Base-by-base conservation (phyloP, 2,888 invertebrate species). In the Dusona sp. region DNA sequence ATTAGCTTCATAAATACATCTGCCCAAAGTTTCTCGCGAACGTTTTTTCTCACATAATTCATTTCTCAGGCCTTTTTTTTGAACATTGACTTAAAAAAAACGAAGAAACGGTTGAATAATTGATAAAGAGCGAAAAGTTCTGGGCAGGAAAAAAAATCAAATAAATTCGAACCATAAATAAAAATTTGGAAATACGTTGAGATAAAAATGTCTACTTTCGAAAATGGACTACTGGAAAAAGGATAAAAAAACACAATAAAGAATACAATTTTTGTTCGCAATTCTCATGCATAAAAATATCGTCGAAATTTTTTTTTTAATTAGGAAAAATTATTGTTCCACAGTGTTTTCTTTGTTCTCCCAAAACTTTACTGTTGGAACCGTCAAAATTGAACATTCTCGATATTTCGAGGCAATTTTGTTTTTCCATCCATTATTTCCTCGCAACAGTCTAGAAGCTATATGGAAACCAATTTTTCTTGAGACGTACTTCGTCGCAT, bases 1-100 rank as follows among this genome's bases (percentile, higher is more conserved):
- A 61, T 29, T 61, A 3, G 61, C 29, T 61, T 61, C 61, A 7
- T 61, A 61, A 61, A 61, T 61, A 61, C 61, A 22, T 29, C 29
- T 29, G 61, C 61, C 29, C 61, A 29, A 16, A 61, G 61, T 61
- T 61, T 61, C 61, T 61, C 61, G 61, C 61, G 0, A 29, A 16
- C 16, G 29, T 61, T 61, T 61, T n/a, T 61, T 61, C 29, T 29
- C 61, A 61, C 61, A 7, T 16, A 29, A 29, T 29, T 61, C 61
- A 29, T 29, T 61, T 16, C 29, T 29, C 29, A 61, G 16, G 61
- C 29, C 61, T 16, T 61, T 61, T 29, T 42, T 22, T 61, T 61
- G 16, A 16, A 29, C 6, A 29, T 4, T 11, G 6, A 16, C 6
- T 16, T 16, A 29, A 61, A 61, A 51, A 57, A 29, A 61, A 22